Base-by-base conservation (phyloP, 2,797 vertebrate genomes). In the Chaetodon trifasciatus region DNA sequence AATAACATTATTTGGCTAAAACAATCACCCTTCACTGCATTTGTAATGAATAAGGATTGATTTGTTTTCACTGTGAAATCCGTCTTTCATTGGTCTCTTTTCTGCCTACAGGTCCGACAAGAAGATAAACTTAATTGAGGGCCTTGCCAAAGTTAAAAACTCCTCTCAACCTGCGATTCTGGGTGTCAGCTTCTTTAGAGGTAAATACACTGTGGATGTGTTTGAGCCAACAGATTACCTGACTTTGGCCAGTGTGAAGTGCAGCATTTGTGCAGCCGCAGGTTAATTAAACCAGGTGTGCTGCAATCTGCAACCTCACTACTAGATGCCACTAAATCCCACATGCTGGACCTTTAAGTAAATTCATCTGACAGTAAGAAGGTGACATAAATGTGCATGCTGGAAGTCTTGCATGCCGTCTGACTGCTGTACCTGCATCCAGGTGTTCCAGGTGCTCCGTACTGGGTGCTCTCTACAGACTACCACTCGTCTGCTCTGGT, bases 391-490 rank as follows among this genome's bases (percentile, higher is more conserved):
- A 32, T 32, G 28, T 32, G 2, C 3, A 32, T 32, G 28, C 28
- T 32, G 28, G 28, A 32, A 32, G 28, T 32, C 28, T 32, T 32
- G 28, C 28, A 32, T 32, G 28, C 28, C 28, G 28, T 32, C 28
- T 32, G 28, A 32, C 28, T 32, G 28, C 7, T 11, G 3, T 53
- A 6, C 57, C 35, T 81, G 16, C 69, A 4, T 60, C 3, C 86
- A 97, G 96, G 92, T 76, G 87, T 93, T 86, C 92, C 94, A 1
- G 88, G 91, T 0, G 55, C 84, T 21, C 95, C 96, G 0, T 96
- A 96, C 88, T 94, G 92, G 96, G 91, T 97, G 0, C 79, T 97
- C 74, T 93, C 95, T 85, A 97, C 96, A 0, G 96, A 97, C 91
- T 96, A 97, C 1, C 87, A 91, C 57, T 94, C 93, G n/a, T 96